Conservation (phyloP, 2,888 invertebrate genomes). For the Melieria picta region DNA sequence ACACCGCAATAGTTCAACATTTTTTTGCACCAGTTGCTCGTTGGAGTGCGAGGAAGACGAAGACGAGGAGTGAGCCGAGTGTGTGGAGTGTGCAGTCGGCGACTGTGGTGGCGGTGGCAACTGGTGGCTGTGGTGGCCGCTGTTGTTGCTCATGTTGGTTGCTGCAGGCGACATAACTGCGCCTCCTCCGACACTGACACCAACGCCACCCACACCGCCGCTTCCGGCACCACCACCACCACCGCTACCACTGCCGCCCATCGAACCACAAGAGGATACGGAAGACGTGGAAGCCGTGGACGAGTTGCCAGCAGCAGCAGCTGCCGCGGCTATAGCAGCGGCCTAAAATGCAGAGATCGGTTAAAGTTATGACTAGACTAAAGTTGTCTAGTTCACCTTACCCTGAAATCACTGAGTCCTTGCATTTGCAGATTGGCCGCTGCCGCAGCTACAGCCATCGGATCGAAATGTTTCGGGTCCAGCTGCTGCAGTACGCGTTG, state of each 20-base stretch:
- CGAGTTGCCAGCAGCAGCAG: conserved; percentile 41
- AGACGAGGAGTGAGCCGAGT: conserved; percentile 29
- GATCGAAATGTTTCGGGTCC: conserved; percentile 66
- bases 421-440: conserved; percentile 62
- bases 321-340: conserved; percentile 57
- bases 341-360: conserved; percentile 38
- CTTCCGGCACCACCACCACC: conserved; percentile 15
- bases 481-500: conserved; percentile 69
- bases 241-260: conserved; percentile 34
- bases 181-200: too few relatives aligned
- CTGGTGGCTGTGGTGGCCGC: conserved; percentile 44
- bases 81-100: conserved; percentile 44
- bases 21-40: conserved; percentile 59
- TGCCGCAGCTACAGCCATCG: conserved; percentile 60
- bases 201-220: background rate
- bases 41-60: conserved; percentile 52
- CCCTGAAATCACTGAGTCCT: conserved; percentile 44
- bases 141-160: conserved; percentile 17
- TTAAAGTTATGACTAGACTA: background rate
- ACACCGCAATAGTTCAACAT: conserved; percentile 60
- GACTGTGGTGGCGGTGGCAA: conserved; percentile 61
- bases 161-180: conserved; percentile 23
- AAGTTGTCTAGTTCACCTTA: background rate
- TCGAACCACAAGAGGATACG: conserved; percentile 30
- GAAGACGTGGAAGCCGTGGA: conserved; percentile 36